A percentile compares a stretch with the other conserved stretches of the same genome.
These are phyloP conservation scores for Tamias sibiricus DNA, from an alignment of 2,113 vertebrate species.

Conservation along the genomic window DNA sequence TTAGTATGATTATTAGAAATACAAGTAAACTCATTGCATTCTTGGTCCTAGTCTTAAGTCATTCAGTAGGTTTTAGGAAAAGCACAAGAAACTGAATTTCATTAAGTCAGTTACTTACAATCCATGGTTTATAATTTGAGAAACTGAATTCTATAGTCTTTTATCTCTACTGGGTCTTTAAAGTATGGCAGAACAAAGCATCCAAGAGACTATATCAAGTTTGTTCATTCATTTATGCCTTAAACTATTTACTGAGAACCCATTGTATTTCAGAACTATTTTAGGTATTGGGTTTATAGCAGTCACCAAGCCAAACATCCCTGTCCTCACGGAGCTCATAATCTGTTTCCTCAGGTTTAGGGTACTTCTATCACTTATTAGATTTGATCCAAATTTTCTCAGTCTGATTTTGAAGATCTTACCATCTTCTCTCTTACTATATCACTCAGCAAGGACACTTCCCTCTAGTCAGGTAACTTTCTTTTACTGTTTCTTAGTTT, in stretches of 20 bases:
- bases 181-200: constrained; percentile 19
- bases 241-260: no score
- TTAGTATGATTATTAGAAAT: not conserved
- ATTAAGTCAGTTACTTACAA: constrained; percentile 18
- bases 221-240: not conserved
- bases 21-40: not conserved
- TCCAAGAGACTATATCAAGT: not conserved
- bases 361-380: not conserved
- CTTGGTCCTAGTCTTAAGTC: not conserved
- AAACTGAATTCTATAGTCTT: not conserved
- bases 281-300: not conserved
- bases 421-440: not conserved
- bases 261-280: no score
- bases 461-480: not conserved
- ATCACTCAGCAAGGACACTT: not conserved
- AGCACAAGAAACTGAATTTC: constrained; percentile 2
- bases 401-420: constrained; percentile 7
- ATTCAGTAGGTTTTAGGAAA: constrained; percentile 22
- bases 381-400: not conserved
- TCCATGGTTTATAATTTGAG: not conserved
- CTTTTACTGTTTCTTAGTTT: not conserved
- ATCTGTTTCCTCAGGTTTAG: not conserved
- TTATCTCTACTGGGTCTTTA: not conserved
- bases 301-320: not conserved
- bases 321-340: not conserved